Evolutionary conservation across 2,888 invertebrate species (phyloP).

Genomic region (Chalcis sispes): DNA sequence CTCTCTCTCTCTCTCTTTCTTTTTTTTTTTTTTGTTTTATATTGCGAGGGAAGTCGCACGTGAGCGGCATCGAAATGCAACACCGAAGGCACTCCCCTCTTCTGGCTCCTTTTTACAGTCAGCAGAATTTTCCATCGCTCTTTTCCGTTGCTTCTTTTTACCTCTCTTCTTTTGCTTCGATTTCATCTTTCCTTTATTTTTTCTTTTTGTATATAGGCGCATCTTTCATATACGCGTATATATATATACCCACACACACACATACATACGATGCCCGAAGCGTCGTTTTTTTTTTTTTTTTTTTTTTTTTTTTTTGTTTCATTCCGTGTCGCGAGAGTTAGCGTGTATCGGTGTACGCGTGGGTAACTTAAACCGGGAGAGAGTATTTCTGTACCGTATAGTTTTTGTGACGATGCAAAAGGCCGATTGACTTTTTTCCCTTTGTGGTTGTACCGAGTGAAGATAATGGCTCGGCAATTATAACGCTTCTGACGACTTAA

Average conservation of each 20-base stretch:
- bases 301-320: background rate
- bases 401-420: background rate
- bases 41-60: slow-evolving; percentile 51
- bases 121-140: slow-evolving; percentile 56
- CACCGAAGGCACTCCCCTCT: background rate
- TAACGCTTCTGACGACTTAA: slow-evolving; percentile 47
- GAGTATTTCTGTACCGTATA: too few relatives aligned
- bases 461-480: slow-evolving; percentile 51
- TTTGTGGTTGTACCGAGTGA: background rate
- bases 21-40: slow-evolving; percentile 47
- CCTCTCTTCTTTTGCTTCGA: background rate
- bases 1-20: slow-evolving; percentile 1
- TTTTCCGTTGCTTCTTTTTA: background rate
- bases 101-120: slow-evolving; percentile 36
- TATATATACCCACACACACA: too few relatives aligned
- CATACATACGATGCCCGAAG: slow-evolving; percentile 15
- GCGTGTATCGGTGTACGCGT: background rate
- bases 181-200: background rate
- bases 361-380: background rate
- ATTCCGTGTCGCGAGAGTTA: too few relatives aligned
- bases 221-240: too few relatives aligned
- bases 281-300: background rate
- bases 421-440: slow-evolving; percentile 31
- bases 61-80: slow-evolving; percentile 52
- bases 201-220: background rate